Evolutionary conservation across 2,888 invertebrate genomes (phyloP), one percentile per base, ranked within the genome.

Genomic region (Operophtera brumata): DNA sequence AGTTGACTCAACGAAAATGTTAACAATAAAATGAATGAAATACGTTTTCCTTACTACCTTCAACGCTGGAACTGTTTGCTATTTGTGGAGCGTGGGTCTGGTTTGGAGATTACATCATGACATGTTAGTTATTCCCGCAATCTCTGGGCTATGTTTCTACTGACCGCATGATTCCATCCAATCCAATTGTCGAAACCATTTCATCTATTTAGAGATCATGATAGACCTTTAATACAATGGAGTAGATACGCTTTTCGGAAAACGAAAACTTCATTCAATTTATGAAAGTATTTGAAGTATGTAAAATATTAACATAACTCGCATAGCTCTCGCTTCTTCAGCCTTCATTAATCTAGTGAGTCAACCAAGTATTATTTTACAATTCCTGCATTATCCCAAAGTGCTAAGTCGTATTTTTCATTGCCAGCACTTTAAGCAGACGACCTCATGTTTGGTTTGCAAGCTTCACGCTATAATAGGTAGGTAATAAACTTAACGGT

Each of bases 31-130:
- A 26, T 48, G 10, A 56, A 52, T 42, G 13, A 47, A 45, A 32
- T 28, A 50, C 39, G 30, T 39, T 45, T 37, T 37, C 41, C 41
- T 32, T 34, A 32, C 28, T 40, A 47, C 47, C 20, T 37, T 13
- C 39, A 14, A 9, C 26, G 26, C 26, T 28, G 20, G 40, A 30
- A 32, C 37, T 12, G 42, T 43, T 32, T 14, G 36, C 47, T 39
- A 49, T 49, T 52, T 52, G 45, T 37, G 10, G 52, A 39, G 50
- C 47, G 48, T 52, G 44, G 47, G 50, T 59, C 48, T 47, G 43
- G 35, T 46, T 51, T 42, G 30, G 37, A 44, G 47, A 56, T 59
- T 56, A 56, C 53, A 54, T 50, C 56, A 59, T 45, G 50, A 47
- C 39, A 39, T n/a, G n/a, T 36, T 25, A 34, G 41, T 40, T 55